These are phyloP conservation scores for Stenchaetothrips biformis DNA, from an alignment of 2,888 invertebrate species.

Conservation along the genomic window DNA sequence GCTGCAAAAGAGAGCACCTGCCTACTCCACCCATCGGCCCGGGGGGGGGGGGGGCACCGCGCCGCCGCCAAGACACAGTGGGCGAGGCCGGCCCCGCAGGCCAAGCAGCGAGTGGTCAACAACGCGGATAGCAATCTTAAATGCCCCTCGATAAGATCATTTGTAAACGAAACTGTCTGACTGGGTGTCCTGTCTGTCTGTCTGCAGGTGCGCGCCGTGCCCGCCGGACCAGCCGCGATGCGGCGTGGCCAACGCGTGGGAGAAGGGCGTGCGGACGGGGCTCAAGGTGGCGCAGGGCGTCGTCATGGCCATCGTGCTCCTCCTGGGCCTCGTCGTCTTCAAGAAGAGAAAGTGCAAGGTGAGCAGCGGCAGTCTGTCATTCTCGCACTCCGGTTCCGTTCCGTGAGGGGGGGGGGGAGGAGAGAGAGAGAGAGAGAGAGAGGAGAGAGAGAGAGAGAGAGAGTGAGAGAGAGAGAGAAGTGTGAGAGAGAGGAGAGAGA, in stretches of 20 bases:
- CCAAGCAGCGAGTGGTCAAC: not conserved
- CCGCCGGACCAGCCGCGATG: conserved; percentile 47
- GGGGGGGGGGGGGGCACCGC: no score
- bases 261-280: conserved; percentile 62
- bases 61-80: not conserved
- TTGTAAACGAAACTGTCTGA: no score
- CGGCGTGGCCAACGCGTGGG: conserved; percentile 44
- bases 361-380: conserved; percentile 38
- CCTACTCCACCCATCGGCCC: no score
- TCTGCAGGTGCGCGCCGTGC: conserved; percentile 55
- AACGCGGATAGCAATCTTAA: no score
- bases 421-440: no score
- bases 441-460: no score
- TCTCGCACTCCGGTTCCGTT: not conserved
- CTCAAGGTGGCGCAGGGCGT: conserved; percentile 70
- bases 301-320: conserved; percentile 69
- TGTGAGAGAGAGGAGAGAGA: no score
- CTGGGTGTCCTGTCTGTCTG: no score
- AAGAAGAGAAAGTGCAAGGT: conserved; percentile 83
- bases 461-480: no score
- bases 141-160: no score
- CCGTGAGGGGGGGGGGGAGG: no score
- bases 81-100: not conserved
- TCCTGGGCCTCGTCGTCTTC: conserved; percentile 70
- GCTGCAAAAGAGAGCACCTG: not conserved